These are phyloP conservation scores for Megamerina dolium DNA, from an alignment of 2,888 invertebrate genomes.

Conservation along the genomic window DNA sequence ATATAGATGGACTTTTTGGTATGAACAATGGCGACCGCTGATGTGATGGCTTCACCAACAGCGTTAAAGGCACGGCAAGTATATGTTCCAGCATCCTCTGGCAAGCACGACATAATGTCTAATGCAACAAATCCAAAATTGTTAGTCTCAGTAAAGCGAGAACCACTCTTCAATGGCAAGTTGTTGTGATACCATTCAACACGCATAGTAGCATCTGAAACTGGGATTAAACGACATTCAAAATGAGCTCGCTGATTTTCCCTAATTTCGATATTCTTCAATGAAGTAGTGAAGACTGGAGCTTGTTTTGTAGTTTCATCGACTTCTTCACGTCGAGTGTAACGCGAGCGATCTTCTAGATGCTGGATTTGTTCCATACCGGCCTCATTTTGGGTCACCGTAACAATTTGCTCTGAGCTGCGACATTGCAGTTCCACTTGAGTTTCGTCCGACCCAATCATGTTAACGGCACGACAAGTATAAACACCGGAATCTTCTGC, in stretches of 20 bases:
- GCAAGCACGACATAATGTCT: constrained; percentile 90
- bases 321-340: constrained; percentile 65
- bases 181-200: constrained; percentile 96
- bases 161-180: constrained; percentile 82
- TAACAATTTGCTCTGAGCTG: constrained; percentile 73
- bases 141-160: constrained; percentile 91
- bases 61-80: constrained; percentile 89
- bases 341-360: constrained; percentile 76
- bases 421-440: constrained; percentile 67
- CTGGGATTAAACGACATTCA: constrained; percentile 88
- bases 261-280: constrained; percentile 86
- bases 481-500: constrained; percentile 94
- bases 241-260: constrained; percentile 94
- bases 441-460: constrained; percentile 83
- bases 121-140: constrained; percentile 97
- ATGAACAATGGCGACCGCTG: constrained; percentile 77
- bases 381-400: constrained; percentile 79
- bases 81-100: constrained; percentile 95
- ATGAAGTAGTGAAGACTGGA: constrained; percentile 86
- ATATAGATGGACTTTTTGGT: constrained; percentile 79
- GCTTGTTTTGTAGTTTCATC: constrained; percentile 86
- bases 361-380: constrained; percentile 85
- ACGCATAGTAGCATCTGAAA: constrained; percentile 87
- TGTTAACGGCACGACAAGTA: constrained; percentile 87
- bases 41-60: constrained; percentile 87